Conservation (phyloP, 2,888 invertebrate species). For the Hanleya hanleyi region DNA sequence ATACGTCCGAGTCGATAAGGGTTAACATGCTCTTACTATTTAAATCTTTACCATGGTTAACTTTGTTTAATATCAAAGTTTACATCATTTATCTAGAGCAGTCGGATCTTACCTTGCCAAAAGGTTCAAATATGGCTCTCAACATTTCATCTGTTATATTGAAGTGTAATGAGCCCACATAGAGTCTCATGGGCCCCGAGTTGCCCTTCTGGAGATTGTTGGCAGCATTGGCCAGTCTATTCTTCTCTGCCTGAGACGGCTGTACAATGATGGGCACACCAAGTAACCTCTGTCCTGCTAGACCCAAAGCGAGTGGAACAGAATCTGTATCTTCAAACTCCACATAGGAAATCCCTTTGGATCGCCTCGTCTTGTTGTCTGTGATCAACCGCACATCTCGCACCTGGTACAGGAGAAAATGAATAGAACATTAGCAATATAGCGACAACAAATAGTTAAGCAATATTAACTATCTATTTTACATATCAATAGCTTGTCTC, state of each 20-base stretch:
- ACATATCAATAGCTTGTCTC: too few relatives aligned
- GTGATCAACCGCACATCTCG: constrained; percentile 98
- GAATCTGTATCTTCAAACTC: constrained; percentile 99
- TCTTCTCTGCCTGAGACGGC: constrained; percentile 92
- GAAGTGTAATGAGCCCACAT: constrained; percentile 98
- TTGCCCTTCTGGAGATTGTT: constrained; percentile 51
- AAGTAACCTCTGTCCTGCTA: constrained; percentile 95
- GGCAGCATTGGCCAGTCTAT: constrained; percentile 73
- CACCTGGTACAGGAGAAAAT: constrained; percentile 74
- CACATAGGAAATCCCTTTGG: constrained; percentile 99
- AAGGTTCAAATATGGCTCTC: constrained; percentile 97
- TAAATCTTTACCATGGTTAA: too few relatives aligned
- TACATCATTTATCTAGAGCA: too few relatives aligned
- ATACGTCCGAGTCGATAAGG: too few relatives aligned
- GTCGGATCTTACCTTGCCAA: constrained; percentile 82
- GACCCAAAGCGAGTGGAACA: constrained; percentile 94
- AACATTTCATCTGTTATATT: constrained; percentile 99
- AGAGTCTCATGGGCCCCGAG: constrained; percentile 93
- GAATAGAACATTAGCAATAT: too few relatives aligned
- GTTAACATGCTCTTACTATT: too few relatives aligned
- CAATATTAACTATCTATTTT: too few relatives aligned
- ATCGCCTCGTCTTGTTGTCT: constrained; percentile 98
- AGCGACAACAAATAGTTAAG: too few relatives aligned
- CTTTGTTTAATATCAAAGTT: too few relatives aligned
- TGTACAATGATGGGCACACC: constrained; percentile 99